Percentiles rank a stretch among this genome's conserved stretches.
Conservation (phyloP, 1,140 invertebrate genomes). For the Globodera ellingtonae region DNA sequence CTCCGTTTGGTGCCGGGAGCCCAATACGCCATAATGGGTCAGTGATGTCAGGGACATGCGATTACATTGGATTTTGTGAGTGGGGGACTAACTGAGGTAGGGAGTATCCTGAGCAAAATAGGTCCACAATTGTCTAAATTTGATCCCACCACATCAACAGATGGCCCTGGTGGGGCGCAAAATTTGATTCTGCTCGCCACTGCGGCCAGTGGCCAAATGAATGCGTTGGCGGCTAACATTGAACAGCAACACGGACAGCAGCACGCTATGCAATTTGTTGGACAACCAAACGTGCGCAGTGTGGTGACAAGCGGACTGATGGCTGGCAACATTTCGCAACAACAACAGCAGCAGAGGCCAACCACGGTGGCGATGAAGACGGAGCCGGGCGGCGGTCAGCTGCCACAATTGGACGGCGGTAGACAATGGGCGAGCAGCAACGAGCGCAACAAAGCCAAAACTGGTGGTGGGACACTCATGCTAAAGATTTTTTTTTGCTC, state of each 20-base stretch:
- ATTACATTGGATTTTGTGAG: too few relatives aligned
- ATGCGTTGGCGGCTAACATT: background rate
- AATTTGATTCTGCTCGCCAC: conserved; percentile 2
- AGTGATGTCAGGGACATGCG: too few relatives aligned
- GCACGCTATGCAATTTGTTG: background rate
- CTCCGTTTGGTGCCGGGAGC: background rate
- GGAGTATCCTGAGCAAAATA: too few relatives aligned
- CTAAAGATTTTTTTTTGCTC: too few relatives aligned
- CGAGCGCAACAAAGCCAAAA: background rate
- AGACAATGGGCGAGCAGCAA: background rate
- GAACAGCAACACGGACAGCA: background rate
- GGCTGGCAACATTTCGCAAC: background rate
- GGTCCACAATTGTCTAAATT: too few relatives aligned
- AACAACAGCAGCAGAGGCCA: background rate
- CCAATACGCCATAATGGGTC: background rate
- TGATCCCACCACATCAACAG: background rate
- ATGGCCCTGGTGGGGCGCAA: background rate
- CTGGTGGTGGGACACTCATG: background rate
- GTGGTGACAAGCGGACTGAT: background rate
- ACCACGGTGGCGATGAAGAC: background rate
- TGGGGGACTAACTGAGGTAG: too few relatives aligned
- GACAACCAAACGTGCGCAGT: background rate
- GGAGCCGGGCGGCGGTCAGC: background rate
- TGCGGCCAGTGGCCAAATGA: background rate
- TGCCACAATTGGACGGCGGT: background rate